Evolutionary conservation across 2,113 vertebrate species (phyloP), one percentile per base, ranked within the genome.

Genomic region (Siphamia tubifer): DNA sequence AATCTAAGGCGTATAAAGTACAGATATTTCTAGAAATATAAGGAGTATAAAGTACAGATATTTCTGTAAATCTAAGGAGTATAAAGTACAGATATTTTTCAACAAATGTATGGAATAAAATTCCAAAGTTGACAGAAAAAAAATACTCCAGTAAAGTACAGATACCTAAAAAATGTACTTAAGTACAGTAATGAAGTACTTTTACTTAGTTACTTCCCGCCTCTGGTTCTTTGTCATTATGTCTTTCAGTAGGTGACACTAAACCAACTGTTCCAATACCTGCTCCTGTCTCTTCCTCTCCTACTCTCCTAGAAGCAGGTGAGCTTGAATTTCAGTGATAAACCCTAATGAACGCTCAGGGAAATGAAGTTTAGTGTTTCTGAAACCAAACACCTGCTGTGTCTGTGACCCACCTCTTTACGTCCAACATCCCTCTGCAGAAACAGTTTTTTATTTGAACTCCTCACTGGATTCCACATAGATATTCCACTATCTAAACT

Each of bases 331-430:
- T 72, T 72, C 78, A 54, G 32, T n/a, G 10, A 10, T 65, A n/a
- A 32, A 12, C 13, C 24, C 23, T 67, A 62, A 79, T 75, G 67
- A 78, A 81, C 42, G 61, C 66, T 74, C 68, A 65, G 66, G 35
- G 66, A 73, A 79, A 60, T 58, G 51, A 57, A 69, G 49, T 24
- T 5, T 1, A 4, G 17, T 44, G 34, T 60, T 54, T 55, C 47
- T 31, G 75, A 69, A 51, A 63, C 49, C 40, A 31, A 56, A 68
- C 53, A 27, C 64, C 34, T 2, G 32, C 36, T 2, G 1, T 20
- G 31, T 32, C 19, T 34, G 7, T n/a, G 36, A 67, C 15, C 23
- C 1, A 35, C 32, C 12, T 39, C 21, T 8, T 32, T 30, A 25
- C 11, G 42, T 10, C 49, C 11, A 25, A 35, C 51, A 62, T 40